A percentile compares a stretch with the other conserved stretches of the same genome.
Conservation (phyloP, 2,113 vertebrate species). For the Nyctibius bracteatus region DNA sequence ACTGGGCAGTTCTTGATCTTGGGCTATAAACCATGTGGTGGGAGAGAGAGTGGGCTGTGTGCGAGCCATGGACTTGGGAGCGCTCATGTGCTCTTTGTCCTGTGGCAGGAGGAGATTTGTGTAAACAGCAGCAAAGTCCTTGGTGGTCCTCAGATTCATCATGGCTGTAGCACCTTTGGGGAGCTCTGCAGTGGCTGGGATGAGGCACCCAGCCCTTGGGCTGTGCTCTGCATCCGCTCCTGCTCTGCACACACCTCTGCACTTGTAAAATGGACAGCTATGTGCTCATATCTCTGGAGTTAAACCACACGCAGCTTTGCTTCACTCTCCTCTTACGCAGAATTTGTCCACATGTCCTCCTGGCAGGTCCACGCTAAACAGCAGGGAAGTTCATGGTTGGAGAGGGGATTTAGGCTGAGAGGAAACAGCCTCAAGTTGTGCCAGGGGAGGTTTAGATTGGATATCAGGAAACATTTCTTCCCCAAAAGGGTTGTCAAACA, state of each 20-base stretch:
- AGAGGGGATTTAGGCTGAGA: not conserved
- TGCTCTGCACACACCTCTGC: not conserved
- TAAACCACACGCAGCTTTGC: not conserved
- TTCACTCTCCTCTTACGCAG: fast-evolving
- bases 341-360: not conserved
- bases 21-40: fast-evolving
- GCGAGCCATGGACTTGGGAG: not conserved
- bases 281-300: fast-evolving
- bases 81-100: not conserved
- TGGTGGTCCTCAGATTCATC: not conserved
- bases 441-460: not conserved
- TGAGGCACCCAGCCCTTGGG: not conserved
- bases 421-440: not conserved
- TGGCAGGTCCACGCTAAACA: too few species aligned
- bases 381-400: not conserved
- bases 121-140: too few species aligned
- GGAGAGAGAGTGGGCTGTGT: not conserved
- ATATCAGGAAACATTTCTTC: not conserved
- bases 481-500: too few species aligned
- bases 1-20: not conserved
- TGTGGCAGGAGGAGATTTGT: not conserved
- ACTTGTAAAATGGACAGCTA: fast-evolving
- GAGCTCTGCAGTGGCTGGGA: not conserved
- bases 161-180: fast-evolving
- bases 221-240: not conserved